Conservation (phyloP, 2,888 invertebrate species). For the Trichacis sp. region DNA sequence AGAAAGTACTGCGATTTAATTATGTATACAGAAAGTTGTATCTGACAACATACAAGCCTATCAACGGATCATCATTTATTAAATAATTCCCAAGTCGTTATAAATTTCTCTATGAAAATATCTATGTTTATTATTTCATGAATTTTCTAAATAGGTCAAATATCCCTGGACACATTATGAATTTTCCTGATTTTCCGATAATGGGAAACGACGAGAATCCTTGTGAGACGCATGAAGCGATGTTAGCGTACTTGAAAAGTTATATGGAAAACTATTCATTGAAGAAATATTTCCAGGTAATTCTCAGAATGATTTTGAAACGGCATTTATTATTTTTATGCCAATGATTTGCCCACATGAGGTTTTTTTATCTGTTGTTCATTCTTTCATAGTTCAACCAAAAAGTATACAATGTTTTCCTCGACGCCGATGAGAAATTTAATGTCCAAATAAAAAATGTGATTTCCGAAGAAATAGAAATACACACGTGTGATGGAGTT, state of each 20-base stretch:
- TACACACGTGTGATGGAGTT: constrained; percentile 74
- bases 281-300: constrained; percentile 74
- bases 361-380: too few species aligned
- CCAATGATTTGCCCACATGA: too few species aligned
- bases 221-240: constrained; percentile 77
- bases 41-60: too few species aligned
- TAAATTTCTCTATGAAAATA: too few species aligned
- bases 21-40: too few species aligned
- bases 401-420: constrained; percentile 69
- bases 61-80: too few species aligned
- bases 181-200: constrained; percentile 79
- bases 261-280: constrained; percentile 77
- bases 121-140: constrained; percentile 10
- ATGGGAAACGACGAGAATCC: constrained; percentile 71
- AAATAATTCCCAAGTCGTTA: too few species aligned
- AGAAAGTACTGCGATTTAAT: too few species aligned
- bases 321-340: too few species aligned
- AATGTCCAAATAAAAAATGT: constrained; percentile 70
- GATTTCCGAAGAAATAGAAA: constrained; percentile 65
- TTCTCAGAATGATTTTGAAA: too few species aligned
- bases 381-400: constrained; percentile 69
- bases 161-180: constrained; percentile 85
- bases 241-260: constrained; percentile 72
- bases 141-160: too few species aligned
- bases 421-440: constrained; percentile 67